A percentile compares a stretch with the other conserved stretches of the same genome.
Evolutionary conservation across 2,888 invertebrate genomes (phyloP).

Genomic region (Lepidocyrtinus sp.): DNA sequence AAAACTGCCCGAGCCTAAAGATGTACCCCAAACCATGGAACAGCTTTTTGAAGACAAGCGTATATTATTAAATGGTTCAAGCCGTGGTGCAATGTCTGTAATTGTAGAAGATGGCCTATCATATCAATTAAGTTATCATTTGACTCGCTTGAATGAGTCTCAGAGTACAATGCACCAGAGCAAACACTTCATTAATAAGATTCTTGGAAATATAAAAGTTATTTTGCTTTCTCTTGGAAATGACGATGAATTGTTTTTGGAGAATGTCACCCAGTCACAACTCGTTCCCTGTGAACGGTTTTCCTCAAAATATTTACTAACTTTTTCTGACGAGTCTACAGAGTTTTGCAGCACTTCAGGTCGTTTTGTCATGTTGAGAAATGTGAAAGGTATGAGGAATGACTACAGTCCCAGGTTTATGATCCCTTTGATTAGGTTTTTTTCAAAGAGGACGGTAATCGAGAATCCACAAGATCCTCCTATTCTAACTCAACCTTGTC

Average conservation of each 20-base stretch:
- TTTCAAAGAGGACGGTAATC: neutral
- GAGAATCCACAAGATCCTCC: slow-evolving; percentile 2
- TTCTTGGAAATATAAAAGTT: neutral
- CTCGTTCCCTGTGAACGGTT: slow-evolving; percentile 4
- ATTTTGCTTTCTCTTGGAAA: too few relatives aligned
- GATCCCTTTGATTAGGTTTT: neutral
- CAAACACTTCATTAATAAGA: neutral
- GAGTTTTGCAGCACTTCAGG: neutral
- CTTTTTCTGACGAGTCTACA: neutral
- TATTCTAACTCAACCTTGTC: neutral
- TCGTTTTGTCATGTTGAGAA: neutral
- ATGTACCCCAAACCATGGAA: neutral
- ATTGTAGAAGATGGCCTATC: neutral
- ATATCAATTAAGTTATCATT: neutral
- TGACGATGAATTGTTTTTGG: too few relatives aligned
- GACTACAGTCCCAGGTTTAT: neutral
- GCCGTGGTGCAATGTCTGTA: neutral
- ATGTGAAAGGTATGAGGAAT: neutral
- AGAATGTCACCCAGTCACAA: too few relatives aligned
- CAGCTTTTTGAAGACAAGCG: neutral
- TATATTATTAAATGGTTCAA: neutral
- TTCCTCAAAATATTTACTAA: neutral
- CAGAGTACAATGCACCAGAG: neutral
- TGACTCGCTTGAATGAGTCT: neutral
- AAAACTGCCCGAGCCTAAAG: neutral